Base-by-base conservation (phyloP, 2,888 invertebrate genomes). In the Lasioglossum leucozonium region DNA sequence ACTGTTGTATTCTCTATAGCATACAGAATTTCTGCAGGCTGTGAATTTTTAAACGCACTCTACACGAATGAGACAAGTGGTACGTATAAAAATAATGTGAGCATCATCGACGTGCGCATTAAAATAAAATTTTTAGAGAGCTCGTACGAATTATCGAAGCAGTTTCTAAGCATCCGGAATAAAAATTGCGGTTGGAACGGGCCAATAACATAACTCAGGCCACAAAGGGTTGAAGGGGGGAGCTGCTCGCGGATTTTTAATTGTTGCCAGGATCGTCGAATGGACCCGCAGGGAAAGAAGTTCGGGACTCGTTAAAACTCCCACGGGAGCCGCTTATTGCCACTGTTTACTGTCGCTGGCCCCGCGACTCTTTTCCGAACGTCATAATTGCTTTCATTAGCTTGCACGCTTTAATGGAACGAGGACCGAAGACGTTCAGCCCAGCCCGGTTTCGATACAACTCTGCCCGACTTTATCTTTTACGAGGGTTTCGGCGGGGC, bases 401-500 rank as follows among this genome's bases (percentile, higher is more conserved):
- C 74, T 86, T 76, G 26, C 72, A 37, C 65, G 78, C 55, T 81
- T 88, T 82, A 81, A 79, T 55, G 71, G 55, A 44, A 42, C 47
- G 51, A 44, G 75, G 67, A 26, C 42, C 37, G 30, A 44, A 37
- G 44, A 71, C 67, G 82, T 79, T 80, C 26, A 74, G 65, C 69
- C 81, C 74, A 34, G 75, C 71, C 42, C 69, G 67, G 51, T 79
- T 37, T 79, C 87, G 85, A 90, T 84, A 86, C 90, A 87, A 85
- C 34, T n/a, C 77, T 18, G 55, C 72, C 85, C 37, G 83, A 82
- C 88, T 86, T 87, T 81, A 82, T 87, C 84, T 88, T 90, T 91
- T 87, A 91, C 77, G 89, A 87, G 89, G 88, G 87, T 90, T 81
- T 86, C 75, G 75, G 81, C 80, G 85, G 88, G 84, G 84, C 85